These are phyloP conservation scores for Spheniscus mendiculus DNA, from an alignment of 2,113 vertebrate species.

Conservation along the genomic window DNA sequence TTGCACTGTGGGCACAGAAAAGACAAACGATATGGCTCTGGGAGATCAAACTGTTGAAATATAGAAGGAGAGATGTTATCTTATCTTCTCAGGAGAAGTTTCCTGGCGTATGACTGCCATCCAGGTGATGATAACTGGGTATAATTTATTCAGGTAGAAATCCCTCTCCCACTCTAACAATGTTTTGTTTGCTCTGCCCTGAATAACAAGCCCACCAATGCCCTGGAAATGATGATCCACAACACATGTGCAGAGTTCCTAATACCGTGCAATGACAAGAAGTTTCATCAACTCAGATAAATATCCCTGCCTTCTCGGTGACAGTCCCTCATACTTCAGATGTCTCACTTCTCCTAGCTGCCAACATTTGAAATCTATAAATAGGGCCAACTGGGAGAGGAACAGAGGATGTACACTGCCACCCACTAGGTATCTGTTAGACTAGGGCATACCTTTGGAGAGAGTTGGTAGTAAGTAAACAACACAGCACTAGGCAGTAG, in stretches of 20 bases:
- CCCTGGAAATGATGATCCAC: background rate
- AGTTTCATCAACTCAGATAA: slow-evolving; percentile 42
- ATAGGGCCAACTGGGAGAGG: background rate
- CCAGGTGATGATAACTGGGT: background rate
- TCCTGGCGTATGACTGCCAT: background rate
- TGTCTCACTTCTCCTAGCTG: slow-evolving; percentile 37
- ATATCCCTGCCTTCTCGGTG: background rate
- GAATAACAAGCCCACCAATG: background rate
- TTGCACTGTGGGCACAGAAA: background rate
- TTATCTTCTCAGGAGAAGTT: background rate
- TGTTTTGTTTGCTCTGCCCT: slow-evolving; percentile 17
- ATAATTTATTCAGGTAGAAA: slow-evolving; percentile 42
- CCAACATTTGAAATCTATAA: slow-evolving; percentile 13
- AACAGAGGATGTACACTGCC: background rate
- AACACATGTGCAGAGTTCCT: background rate
- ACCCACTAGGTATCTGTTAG: background rate
- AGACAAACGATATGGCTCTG: background rate
- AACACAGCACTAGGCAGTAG: background rate
- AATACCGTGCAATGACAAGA: background rate
- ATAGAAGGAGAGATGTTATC: background rate
- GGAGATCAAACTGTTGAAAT: background rate
- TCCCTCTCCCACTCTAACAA: slow-evolving; percentile 2
- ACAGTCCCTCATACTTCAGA: background rate
- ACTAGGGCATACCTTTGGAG: background rate
- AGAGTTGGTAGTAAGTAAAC: background rate